Conservation (phyloP, 1,140 invertebrate genomes). For the Euura lappo region DNA sequence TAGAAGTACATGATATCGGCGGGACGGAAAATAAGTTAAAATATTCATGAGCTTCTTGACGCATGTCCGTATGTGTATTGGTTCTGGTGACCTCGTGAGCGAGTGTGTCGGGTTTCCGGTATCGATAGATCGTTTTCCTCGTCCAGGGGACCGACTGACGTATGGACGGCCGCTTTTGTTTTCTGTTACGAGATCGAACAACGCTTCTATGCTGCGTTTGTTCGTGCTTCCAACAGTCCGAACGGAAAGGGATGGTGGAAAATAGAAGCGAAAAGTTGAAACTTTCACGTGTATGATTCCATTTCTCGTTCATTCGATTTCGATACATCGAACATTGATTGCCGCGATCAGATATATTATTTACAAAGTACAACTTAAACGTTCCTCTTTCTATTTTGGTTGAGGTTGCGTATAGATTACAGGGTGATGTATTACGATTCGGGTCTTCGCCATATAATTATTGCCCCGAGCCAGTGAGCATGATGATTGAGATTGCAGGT, state of each 20-base stretch:
- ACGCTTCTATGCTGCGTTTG: not conserved
- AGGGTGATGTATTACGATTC: too few species aligned
- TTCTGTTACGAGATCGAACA: not conserved
- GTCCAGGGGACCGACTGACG: not conserved
- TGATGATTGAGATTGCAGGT: too few species aligned
- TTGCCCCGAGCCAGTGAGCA: too few species aligned
- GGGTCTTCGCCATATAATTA: too few species aligned
- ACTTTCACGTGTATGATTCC: not conserved
- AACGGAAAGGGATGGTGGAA: not conserved
- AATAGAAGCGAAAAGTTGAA: not conserved
- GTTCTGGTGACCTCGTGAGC: not conserved
- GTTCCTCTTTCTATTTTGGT: too few species aligned
- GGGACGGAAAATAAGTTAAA: not conserved
- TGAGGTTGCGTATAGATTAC: too few species aligned
- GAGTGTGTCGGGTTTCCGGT: not conserved
- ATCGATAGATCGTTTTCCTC: constrained; percentile 1
- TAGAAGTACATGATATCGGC: too few species aligned
- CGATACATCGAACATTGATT: not conserved
- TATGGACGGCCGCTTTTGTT: not conserved
- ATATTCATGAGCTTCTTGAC: not conserved
- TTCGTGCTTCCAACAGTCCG: not conserved
- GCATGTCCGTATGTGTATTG: not conserved
- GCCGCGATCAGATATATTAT: not conserved
- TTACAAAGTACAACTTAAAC: too few species aligned
- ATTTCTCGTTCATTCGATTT: not conserved